Conservation (phyloP, 2,888 invertebrate species). For the Hirtodrosophila histrioides region DNA sequence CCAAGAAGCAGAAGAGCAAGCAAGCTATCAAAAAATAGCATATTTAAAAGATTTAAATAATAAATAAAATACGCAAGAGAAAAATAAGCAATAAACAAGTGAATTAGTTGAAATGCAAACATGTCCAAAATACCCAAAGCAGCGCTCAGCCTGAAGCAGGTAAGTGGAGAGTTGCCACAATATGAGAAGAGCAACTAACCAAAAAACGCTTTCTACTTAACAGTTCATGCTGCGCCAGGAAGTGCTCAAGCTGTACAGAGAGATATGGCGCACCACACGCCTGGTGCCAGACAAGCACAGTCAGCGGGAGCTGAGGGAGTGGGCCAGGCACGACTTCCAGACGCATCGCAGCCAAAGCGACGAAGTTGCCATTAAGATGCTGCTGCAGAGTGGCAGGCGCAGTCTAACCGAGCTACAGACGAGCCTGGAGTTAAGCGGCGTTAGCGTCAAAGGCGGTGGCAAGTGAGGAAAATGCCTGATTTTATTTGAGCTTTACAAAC, state of each 20-base stretch:
- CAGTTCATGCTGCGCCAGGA: constrained; percentile 93
- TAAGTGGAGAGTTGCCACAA: constrained; percentile 64
- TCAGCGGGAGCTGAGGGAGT: constrained; percentile 88
- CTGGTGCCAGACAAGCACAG: constrained; percentile 88
- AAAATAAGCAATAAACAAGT: background rate
- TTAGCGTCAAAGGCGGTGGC: constrained; percentile 26
- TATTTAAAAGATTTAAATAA: background rate
- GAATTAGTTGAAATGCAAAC: constrained; percentile 19
- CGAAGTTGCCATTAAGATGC: constrained; percentile 89
- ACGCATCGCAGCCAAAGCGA: constrained; percentile 89
- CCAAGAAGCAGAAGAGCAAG: background rate
- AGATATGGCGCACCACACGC: constrained; percentile 88
- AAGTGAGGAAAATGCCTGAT: constrained; percentile 38
- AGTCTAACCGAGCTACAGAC: constrained; percentile 88
- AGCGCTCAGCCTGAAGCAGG: constrained; percentile 87
- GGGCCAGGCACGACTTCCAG: constrained; percentile 91
- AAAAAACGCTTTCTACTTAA: background rate
- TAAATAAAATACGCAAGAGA: background rate
- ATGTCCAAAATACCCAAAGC: constrained; percentile 84
- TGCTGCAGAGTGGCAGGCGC: constrained; percentile 89
- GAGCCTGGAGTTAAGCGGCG: constrained; percentile 87
- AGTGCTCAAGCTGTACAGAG: constrained; percentile 90
- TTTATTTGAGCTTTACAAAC: constrained; percentile 67
- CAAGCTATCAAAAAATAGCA: background rate
- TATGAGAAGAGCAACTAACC: background rate